phyloP scores from a whole-genome alignment of 2,113 vertebrate genomes.

The Zosterops pallidus region DNA sequence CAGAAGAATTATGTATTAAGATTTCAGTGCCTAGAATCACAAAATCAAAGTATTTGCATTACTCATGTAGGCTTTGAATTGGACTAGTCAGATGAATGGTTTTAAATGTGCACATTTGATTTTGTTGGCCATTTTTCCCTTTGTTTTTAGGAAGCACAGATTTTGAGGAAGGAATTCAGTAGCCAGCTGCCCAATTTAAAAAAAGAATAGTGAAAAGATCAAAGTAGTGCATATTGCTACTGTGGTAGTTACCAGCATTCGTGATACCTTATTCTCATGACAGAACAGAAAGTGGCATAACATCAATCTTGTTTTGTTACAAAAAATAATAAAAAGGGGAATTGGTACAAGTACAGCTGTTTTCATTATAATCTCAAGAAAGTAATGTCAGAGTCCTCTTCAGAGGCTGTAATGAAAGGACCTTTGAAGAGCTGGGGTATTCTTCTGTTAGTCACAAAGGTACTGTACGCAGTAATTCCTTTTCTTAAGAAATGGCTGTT shows the following conservation, averaged over 20 bases:
- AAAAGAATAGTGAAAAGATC: conserved; percentile 42
- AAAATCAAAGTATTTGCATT: conserved; percentile 43
- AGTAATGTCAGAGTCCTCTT: conserved; percentile 68
- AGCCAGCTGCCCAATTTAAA: conserved; percentile 40
- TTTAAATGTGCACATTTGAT: conserved; percentile 30
- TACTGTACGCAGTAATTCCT: conserved; percentile 63
- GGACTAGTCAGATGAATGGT: neutral
- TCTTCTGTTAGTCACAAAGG: conserved; percentile 71
- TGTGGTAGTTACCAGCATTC: conserved; percentile 36
- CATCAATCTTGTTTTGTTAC: conserved; percentile 70
- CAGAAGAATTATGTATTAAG: conserved; percentile 17
- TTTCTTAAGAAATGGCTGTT: conserved; percentile 65
- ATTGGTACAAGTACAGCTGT: conserved; percentile 53
- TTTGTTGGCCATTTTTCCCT: conserved; percentile 8
- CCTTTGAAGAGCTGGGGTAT: conserved; percentile 66
- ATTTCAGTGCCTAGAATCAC: conserved; percentile 34
- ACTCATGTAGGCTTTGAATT: conserved; percentile 2
- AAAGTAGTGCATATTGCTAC: conserved; percentile 39
- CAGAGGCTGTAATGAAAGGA: conserved; percentile 50
- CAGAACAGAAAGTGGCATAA: conserved; percentile 62
- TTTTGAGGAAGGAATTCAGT: conserved; percentile 29
- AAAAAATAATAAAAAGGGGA: conserved; percentile 59
- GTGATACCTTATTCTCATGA: conserved; percentile 57
- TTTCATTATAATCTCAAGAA: conserved; percentile 64
- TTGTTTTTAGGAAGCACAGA: neutral